Conservation (phyloP, 2,888 invertebrate genomes). For the Microctonus hyperodae region DNA sequence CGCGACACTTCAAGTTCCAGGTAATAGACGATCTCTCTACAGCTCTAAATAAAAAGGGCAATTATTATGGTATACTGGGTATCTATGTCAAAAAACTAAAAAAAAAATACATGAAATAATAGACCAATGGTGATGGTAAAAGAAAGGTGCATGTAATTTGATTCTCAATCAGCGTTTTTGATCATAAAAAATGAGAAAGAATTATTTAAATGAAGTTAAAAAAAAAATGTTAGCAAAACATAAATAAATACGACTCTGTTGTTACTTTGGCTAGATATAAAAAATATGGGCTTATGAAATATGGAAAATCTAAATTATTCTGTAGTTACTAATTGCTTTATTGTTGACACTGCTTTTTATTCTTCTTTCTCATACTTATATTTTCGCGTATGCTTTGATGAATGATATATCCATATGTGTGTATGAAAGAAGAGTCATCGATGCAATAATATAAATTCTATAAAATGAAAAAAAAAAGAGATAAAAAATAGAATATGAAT, state of each 20-base stretch:
- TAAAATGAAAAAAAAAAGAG: constrained; percentile 8
- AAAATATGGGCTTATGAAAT: neutral
- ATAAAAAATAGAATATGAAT: too few species aligned
- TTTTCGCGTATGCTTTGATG: constrained; percentile 4
- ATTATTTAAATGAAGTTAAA: neutral
- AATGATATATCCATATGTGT: constrained; percentile 7
- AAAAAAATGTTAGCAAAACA: neutral
- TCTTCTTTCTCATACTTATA: neutral
- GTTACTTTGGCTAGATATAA: neutral
- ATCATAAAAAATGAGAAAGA: neutral
- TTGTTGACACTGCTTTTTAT: neutral
- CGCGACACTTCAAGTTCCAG: constrained; percentile 73
- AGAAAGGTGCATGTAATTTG: neutral
- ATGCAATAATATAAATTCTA: neutral
- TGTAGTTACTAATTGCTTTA: constrained; percentile 16
- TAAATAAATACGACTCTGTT: neutral
- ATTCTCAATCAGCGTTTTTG: neutral
- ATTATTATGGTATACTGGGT: constrained; percentile 16
- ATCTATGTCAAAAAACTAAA: neutral
- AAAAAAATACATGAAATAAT: neutral
- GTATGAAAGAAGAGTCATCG: neutral
- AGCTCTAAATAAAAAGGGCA: constrained; percentile 11
- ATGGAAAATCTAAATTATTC: constrained; percentile 10
- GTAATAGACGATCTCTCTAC: constrained; percentile 68
- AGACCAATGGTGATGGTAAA: constrained; percentile 3